Percentiles rank a stretch among this genome's conserved stretches.
Evolutionary conservation across 2,888 invertebrate species (phyloP).

Genomic region (Cyrtodaria siliqua): DNA sequence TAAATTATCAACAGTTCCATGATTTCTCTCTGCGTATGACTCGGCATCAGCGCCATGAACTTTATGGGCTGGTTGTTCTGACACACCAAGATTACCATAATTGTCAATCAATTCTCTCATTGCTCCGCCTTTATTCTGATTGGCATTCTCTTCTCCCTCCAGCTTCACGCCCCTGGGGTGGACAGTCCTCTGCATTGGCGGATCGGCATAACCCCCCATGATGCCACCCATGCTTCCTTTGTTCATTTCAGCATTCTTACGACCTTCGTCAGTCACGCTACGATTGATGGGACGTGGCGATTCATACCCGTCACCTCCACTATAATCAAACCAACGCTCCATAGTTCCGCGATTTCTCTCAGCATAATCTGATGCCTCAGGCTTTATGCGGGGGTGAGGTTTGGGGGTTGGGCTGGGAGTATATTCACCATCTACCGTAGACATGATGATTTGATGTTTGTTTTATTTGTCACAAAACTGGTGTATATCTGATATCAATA

Average conservation of each 20-base stretch:
- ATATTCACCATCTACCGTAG: constrained; percentile 69
- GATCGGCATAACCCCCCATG: constrained; percentile 79
- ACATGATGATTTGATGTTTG: constrained; percentile 51
- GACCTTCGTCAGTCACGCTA: constrained; percentile 67
- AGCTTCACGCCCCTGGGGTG: constrained; percentile 76
- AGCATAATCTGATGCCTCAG: constrained; percentile 75
- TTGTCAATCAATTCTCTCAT: constrained; percentile 79
- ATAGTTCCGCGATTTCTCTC: constrained; percentile 69
- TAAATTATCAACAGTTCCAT: constrained; percentile 76
- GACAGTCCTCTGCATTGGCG: constrained; percentile 65
- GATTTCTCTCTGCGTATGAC: constrained; percentile 77
- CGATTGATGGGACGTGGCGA: constrained; percentile 73
- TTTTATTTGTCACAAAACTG: too few species aligned
- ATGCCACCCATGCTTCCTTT: constrained; percentile 78
- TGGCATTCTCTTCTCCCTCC: constrained; percentile 73
- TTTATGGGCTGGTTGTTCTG: constrained; percentile 66
- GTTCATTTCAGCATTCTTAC: constrained; percentile 70
- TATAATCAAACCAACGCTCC: constrained; percentile 75
- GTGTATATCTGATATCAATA: too few species aligned
- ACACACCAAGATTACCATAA: constrained; percentile 73
- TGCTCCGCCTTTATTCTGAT: constrained; percentile 75
- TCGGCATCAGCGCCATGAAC: constrained; percentile 77
- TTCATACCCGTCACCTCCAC: constrained; percentile 66
- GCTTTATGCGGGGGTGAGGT: constrained; percentile 72
- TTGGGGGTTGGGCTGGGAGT: constrained; percentile 70